Conservation (phyloP, 2,797 vertebrate species). For the Galaxias olidus region DNA sequence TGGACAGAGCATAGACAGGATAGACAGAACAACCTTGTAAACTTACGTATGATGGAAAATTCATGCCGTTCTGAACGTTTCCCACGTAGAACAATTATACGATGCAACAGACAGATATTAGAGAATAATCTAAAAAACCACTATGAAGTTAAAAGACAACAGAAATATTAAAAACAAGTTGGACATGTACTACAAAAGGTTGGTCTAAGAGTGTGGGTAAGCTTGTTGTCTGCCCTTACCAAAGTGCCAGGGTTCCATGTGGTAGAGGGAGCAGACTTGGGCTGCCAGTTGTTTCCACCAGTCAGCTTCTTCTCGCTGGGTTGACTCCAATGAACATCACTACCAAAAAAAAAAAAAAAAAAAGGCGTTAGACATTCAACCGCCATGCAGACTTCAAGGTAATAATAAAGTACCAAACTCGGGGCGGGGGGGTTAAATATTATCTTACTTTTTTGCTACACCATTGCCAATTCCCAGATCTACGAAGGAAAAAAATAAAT, state of each 20-base stretch:
- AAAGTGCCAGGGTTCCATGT: conserved; percentile 93
- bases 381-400: neutral
- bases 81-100: conserved; percentile 84
- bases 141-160: too few relatives aligned
- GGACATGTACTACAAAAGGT: conserved; percentile 11
- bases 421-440: neutral
- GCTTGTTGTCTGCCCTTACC: conserved; percentile 70
- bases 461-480: conserved; percentile 95
- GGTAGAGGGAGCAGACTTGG: conserved; percentile 90
- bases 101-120: conserved; percentile 88
- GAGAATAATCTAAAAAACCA: conserved; percentile 43
- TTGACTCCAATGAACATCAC: conserved; percentile 96
- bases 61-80: conserved; percentile 87
- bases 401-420: neutral
- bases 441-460: conserved; percentile 92
- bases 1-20: conserved; percentile 63
- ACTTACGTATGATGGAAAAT: conserved; percentile 94
- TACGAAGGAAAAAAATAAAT: conserved; percentile 57
- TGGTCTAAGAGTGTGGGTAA: neutral
- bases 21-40: conserved; percentile 77
- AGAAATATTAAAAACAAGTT: too few relatives aligned
- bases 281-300: conserved; percentile 95
- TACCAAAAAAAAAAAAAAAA: conserved; percentile 54
- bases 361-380: neutral
- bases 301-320: conserved; percentile 95